Conservation (phyloP, 1,140 invertebrate species). For the Brachionus rotundiformis region DNA sequence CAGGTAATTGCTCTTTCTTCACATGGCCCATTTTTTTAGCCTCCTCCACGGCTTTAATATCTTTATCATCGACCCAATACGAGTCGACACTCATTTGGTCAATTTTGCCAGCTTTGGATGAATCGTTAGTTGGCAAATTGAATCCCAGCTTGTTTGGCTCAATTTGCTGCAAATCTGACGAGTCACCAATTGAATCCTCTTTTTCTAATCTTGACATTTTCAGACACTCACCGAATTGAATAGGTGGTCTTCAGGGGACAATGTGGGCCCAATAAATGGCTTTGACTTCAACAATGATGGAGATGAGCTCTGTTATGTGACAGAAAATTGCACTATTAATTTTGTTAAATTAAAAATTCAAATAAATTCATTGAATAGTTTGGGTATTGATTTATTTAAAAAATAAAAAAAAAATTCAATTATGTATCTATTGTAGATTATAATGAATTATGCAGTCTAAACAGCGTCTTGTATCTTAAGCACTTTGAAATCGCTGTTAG, state of each 20-base stretch:
- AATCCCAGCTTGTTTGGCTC: neutral
- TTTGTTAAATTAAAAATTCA: neutral
- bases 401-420: neutral
- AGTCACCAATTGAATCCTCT: slow-evolving; percentile 13
- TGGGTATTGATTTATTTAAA: neutral
- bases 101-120: neutral
- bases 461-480: slow-evolving; percentile 25
- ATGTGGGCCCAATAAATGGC: neutral
- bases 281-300: slow-evolving; percentile 35
- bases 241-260: neutral
- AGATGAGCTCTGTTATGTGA: slow-evolving; percentile 33
- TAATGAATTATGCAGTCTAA: slow-evolving; percentile 49
- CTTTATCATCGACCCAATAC: slow-evolving; percentile 39
- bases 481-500: slow-evolving; percentile 35
- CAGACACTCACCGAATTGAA: neutral
- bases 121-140: slow-evolving; percentile 17
- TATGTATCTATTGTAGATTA: neutral
- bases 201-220: slow-evolving; percentile 26
- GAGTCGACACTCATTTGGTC: slow-evolving; percentile 36
- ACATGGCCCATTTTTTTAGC: neutral
- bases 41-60: neutral
- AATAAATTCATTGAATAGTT: neutral
- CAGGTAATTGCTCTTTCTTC: slow-evolving; percentile 8
- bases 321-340: slow-evolving; percentile 31
- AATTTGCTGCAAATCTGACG: neutral